Percentiles rank a stretch among this genome's conserved stretches.
These are phyloP conservation scores for Drosophila infuscata DNA, from an alignment of 2,888 invertebrate species.

Conservation along the genomic window DNA sequence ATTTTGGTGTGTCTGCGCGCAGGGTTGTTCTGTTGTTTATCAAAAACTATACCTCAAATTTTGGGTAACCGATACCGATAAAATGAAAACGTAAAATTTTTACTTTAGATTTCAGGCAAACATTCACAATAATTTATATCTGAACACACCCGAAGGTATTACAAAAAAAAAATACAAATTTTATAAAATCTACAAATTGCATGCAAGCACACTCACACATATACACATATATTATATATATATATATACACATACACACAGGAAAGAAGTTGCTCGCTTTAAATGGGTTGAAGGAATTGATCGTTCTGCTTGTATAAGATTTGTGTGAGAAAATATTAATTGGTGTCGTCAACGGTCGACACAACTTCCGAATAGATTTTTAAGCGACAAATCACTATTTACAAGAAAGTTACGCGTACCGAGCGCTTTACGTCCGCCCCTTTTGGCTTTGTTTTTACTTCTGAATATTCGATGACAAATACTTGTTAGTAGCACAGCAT, in stretches of 20 bases:
- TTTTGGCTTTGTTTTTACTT: constrained; percentile 64
- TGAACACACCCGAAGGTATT: constrained; percentile 8
- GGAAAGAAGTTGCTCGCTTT: constrained; percentile 23
- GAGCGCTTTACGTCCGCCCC: constrained; percentile 62
- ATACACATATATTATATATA: background rate
- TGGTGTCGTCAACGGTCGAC: constrained; percentile 26
- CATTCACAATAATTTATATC: constrained; percentile 18
- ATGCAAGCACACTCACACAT: constrained; percentile 12
- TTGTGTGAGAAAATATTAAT: constrained; percentile 16
- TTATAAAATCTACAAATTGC: constrained; percentile 17
- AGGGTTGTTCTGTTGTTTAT: constrained; percentile 61
- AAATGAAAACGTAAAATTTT: constrained; percentile 41
- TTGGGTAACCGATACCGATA: constrained; percentile 55
- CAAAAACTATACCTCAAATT: constrained; percentile 52
- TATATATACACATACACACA: constrained; percentile 18
- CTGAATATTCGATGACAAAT: constrained; percentile 56
- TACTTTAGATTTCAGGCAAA: constrained; percentile 42
- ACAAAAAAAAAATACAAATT: constrained; percentile 9
- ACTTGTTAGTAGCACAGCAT: constrained; percentile 13
- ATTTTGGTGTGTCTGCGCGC: constrained; percentile 47
- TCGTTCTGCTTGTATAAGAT: constrained; percentile 2
- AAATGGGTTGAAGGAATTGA: constrained; percentile 6
- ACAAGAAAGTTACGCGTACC: constrained; percentile 58
- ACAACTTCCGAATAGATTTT: constrained; percentile 28
- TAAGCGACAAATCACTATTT: constrained; percentile 46